phyloP scores from a whole-genome alignment of 2,113 vertebrate genomes.

The Lampris incognitus region DNA sequence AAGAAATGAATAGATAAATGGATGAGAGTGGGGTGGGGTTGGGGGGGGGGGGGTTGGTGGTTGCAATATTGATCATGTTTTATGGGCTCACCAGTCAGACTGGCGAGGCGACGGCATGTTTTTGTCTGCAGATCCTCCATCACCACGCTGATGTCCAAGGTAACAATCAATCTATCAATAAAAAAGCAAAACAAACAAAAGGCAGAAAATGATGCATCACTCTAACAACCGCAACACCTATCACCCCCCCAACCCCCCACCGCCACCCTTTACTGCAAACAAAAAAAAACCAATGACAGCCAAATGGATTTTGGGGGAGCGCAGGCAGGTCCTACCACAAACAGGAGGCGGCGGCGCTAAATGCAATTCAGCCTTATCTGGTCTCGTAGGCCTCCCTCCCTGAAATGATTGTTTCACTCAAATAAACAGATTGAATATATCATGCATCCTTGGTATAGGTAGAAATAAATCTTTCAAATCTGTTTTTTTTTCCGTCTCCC shows the following conservation, averaged over 20 bases:
- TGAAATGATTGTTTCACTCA: slow-evolving; percentile 84
- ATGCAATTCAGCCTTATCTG: slow-evolving; percentile 75
- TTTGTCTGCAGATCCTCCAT: slow-evolving; percentile 68
- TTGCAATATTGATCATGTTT: slow-evolving; percentile 70
- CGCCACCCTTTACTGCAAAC: not conserved
- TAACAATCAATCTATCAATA: slow-evolving; percentile 80
- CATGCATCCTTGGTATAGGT: slow-evolving; percentile 77
- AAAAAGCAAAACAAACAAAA: slow-evolving; percentile 73
- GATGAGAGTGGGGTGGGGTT: slow-evolving; percentile 39
- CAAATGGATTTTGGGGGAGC: slow-evolving; percentile 66
- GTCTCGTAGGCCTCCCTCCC: slow-evolving; percentile 65
- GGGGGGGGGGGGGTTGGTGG: slow-evolving; percentile 1
- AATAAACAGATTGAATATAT: slow-evolving; percentile 85
- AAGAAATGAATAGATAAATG: slow-evolving; percentile 64
- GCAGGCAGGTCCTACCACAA: slow-evolving; percentile 34
- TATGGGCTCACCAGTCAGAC: slow-evolving; percentile 58
- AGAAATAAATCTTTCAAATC: slow-evolving; percentile 83
- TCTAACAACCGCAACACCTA: slow-evolving; percentile 9
- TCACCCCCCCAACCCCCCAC: not conserved
- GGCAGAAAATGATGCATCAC: slow-evolving; percentile 74
- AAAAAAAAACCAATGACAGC: slow-evolving; percentile 65
- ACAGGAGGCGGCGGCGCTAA: slow-evolving; percentile 43
- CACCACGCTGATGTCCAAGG: slow-evolving; percentile 67
- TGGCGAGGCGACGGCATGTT: slow-evolving; percentile 54
- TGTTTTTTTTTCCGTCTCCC: slow-evolving; percentile 48